Evolutionary conservation across 2,797 vertebrate species (phyloP), one percentile per base, ranked within the genome.

Genomic region (Poeciliopsis infans): DNA sequence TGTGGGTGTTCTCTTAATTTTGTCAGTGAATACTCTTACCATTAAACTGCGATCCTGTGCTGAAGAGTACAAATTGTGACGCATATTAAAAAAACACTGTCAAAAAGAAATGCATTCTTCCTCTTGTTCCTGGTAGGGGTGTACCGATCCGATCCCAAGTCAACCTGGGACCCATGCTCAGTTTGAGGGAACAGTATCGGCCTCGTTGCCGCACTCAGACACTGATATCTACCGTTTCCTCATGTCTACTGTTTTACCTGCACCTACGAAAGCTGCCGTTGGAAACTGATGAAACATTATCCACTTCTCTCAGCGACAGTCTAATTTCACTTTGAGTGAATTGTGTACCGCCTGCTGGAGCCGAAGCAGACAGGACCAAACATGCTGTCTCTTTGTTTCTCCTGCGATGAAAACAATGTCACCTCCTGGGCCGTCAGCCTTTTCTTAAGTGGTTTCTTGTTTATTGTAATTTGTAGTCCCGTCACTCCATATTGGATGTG

Each of bases 401-500:
- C 31, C 16, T 33, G 15, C 20, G 31, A 64, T 64, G 59, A 64
- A 64, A 33, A 64, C 57, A 28, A 16, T 59, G 53, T 55, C 53
- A 55, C 23, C 53, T 55, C 25, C 53, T 55, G 53, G 25, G 53
- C 57, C 57, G 31, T 28, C n/a, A 61, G 16, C n/a, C 28, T 61
- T 61, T 16, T 13, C 57, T 61, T 61, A 28, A 61, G 57, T 28
- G 57, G 57, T 61, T 28, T 16, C 57, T 61, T 59, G 55, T 59
- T 59, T 61, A 61, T 61, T 61, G 28, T 61, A 61, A 61, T 61
- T 61, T 61, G 57, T 61, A 31, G 57, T 31, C 57, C 28, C 16
- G 57, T 61, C n/a, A 31, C 28, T 13, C 28, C 28, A 6, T 12
- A 4, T 28, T 55, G 53, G 53, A 55, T 61, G 31, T 33, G 25